phyloP scores from a whole-genome alignment of 2,113 vertebrate genomes.

The Syngnathoides biaculeatus region DNA sequence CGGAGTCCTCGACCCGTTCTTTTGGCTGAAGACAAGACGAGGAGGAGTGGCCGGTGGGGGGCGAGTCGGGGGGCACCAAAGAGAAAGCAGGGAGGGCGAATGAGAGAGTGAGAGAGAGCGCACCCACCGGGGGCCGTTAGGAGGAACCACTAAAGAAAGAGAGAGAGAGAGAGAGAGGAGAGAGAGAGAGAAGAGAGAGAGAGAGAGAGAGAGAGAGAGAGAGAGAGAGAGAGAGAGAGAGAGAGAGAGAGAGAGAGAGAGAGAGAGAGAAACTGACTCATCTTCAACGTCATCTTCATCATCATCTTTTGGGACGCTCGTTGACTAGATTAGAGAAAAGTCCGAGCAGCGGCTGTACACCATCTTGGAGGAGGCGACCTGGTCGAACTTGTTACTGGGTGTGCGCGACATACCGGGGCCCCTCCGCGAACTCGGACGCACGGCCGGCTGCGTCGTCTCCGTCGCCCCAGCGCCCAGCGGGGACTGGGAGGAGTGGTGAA shows the following conservation, averaged over 20 bases:
- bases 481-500: slow-evolving; percentile 7
- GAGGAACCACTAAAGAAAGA: not conserved
- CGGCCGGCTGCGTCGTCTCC: slow-evolving; percentile 37
- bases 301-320: slow-evolving; percentile 73
- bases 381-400: slow-evolving; percentile 19
- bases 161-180: not conserved
- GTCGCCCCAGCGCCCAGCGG: slow-evolving; percentile 17
- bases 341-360: slow-evolving; percentile 39
- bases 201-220: slow-evolving; percentile 27
- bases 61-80: slow-evolving; percentile 55
- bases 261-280: slow-evolving; percentile 3
- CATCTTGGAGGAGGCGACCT: not conserved
- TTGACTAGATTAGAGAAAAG: slow-evolving; percentile 68
- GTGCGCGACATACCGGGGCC: slow-evolving; percentile 28
- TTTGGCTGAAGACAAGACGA: slow-evolving; percentile 80
- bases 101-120: slow-evolving; percentile 23
- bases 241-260: slow-evolving; percentile 11
- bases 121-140: not conserved
- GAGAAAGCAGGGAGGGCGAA: slow-evolving; percentile 74
- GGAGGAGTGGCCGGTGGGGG: slow-evolving; percentile 79
- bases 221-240: too few species aligned
- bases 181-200: slow-evolving; percentile 21
- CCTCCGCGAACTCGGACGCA: slow-evolving; percentile 23
- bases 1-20: slow-evolving; percentile 69
- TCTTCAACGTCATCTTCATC: slow-evolving; percentile 35